A percentile compares a stretch with the other conserved stretches of the same genome.
These are phyloP conservation scores for Nesoenas mayeri DNA, from an alignment of 2,113 vertebrate genomes.

Conservation along the genomic window DNA sequence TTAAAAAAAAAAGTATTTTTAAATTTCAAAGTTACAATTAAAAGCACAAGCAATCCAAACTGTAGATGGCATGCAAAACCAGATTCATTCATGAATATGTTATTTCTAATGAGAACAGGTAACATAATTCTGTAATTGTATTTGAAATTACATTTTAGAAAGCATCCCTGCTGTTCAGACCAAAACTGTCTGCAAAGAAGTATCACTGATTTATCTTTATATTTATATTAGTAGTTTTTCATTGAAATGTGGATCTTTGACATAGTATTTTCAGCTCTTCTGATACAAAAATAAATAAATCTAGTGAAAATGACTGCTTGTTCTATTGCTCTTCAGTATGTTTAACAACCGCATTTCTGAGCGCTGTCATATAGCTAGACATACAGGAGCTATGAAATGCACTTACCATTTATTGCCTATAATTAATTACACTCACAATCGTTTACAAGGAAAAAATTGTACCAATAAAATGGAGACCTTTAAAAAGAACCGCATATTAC, in stretches of 20 bases:
- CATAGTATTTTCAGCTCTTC: background rate
- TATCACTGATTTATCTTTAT: background rate
- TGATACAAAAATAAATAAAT: background rate
- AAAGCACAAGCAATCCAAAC: background rate
- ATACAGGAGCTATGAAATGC: conserved; percentile 38
- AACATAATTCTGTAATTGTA: background rate
- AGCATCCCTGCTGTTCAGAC: background rate
- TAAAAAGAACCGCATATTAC: background rate
- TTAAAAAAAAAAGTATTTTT: background rate
- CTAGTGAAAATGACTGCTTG: background rate
- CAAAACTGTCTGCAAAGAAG: background rate
- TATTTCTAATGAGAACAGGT: background rate
- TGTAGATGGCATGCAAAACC: background rate
- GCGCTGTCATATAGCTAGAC: background rate
- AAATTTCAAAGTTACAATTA: background rate
- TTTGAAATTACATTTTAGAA: background rate
- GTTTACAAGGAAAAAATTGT: conserved; percentile 60
- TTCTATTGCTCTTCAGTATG: background rate
- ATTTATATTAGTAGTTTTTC: background rate
- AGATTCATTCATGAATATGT: background rate
- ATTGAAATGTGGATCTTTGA: background rate
- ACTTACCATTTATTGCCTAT: conserved; percentile 46
- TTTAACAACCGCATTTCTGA: background rate
- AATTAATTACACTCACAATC: conserved; percentile 45
- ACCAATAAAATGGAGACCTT: conserved; percentile 45